A percentile compares a stretch with the other conserved stretches of the same genome.
Conservation (phyloP, 2,888 invertebrate genomes). For the Elaeidobius kamerunicus region DNA sequence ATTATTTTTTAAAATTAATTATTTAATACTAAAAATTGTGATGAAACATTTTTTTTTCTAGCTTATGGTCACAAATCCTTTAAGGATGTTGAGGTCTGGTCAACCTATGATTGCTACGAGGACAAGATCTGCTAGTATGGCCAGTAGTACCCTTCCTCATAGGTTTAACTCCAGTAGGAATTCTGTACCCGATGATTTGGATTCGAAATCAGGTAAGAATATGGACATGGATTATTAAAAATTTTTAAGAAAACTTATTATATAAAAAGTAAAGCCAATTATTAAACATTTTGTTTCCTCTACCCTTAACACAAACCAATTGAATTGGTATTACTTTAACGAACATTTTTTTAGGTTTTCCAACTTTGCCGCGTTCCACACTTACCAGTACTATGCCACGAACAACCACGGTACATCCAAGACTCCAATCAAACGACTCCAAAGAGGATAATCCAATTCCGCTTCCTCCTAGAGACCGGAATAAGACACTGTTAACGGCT, state of each 20-base stretch:
- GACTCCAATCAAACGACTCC: constrained; percentile 1
- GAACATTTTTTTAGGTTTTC: constrained; percentile 22
- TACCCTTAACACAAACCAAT: not conserved
- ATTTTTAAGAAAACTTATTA: not conserved
- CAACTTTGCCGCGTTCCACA: constrained; percentile 36
- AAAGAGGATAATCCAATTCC: constrained; percentile 66
- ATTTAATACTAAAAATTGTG: not conserved
- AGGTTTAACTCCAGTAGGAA: constrained; percentile 37
- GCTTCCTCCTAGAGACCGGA: constrained; percentile 73
- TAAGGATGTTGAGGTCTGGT: constrained; percentile 63
- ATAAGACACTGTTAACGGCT: constrained; percentile 59
- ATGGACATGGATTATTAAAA: not conserved
- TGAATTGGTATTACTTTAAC: not conserved
- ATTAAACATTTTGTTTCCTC: too few relatives aligned
- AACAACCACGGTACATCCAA: constrained; percentile 23
- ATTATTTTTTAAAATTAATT: constrained; percentile 40
- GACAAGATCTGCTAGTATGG: constrained; percentile 42
- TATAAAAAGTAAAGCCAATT: too few relatives aligned
- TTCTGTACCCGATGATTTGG: constrained; percentile 41
- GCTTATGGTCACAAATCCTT: constrained; percentile 55
- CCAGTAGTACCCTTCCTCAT: constrained; percentile 38
- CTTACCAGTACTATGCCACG: constrained; percentile 27
- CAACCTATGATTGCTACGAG: constrained; percentile 53
- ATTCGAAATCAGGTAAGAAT: constrained; percentile 34
- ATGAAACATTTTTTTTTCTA: constrained; percentile 30